Conservation (phyloP, 2,797 vertebrate species). For the Leuciscus waleckii region DNA sequence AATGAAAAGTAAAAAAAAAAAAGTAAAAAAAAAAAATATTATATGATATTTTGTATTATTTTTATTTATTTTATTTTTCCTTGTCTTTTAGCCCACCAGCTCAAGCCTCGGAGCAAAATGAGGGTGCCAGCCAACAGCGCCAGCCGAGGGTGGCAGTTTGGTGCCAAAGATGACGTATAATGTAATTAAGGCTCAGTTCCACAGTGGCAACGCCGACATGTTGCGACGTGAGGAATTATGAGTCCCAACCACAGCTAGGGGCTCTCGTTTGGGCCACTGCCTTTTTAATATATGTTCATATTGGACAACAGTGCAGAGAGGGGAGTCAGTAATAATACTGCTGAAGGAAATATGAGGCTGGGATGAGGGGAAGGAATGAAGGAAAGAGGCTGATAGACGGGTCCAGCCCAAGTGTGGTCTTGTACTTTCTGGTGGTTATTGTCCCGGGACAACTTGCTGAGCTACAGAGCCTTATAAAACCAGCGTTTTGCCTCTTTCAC, state of each 20-base stretch:
- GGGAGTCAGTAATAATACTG: conserved; percentile 51
- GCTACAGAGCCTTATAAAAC: conserved; percentile 10
- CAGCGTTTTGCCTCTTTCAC: conserved; percentile 39
- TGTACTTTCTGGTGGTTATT: conserved; percentile 19
- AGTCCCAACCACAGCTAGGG: conserved; percentile 69
- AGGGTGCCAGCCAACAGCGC: conserved; percentile 75
- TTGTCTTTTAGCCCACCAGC: conserved; percentile 10
- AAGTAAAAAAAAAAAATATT: no score
- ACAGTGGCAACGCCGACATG: conserved; percentile 77
- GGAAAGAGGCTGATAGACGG: background rate
- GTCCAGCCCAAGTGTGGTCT: conserved; percentile 11
- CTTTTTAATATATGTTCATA: conserved; percentile 62
- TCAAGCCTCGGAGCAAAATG: conserved; percentile 70
- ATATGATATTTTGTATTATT: no score
- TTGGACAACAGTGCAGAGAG: conserved; percentile 51
- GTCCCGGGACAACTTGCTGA: background rate
- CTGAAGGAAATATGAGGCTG: conserved; percentile 54
- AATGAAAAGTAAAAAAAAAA: no score
- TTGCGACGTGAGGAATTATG: conserved; percentile 68
- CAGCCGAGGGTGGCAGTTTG: conserved; percentile 78
- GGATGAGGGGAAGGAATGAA: conserved; percentile 19
- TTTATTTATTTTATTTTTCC: conserved; percentile 1
- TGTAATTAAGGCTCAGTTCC: conserved; percentile 79
- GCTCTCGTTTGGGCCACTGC: conserved; percentile 50
- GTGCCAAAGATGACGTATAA: conserved; percentile 82